These are phyloP conservation scores for Hippocampus kuda DNA, from an alignment of 2,797 vertebrate species.

Conservation along the genomic window DNA sequence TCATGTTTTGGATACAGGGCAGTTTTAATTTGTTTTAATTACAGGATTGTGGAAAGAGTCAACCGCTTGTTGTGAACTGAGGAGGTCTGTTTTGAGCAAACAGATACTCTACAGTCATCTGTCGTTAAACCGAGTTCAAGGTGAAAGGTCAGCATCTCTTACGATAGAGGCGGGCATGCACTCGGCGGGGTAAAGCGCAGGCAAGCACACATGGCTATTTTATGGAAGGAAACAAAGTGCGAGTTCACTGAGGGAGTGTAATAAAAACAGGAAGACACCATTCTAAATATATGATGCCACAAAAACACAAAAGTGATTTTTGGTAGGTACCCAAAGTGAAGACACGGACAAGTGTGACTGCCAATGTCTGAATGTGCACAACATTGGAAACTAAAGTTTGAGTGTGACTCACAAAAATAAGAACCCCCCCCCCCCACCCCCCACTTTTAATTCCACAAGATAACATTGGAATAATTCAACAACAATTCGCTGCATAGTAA, in stretches of 20 bases:
- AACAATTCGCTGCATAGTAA: neutral
- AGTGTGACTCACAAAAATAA: too few species aligned
- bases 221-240: slow-evolving; percentile 37
- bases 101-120: slow-evolving; percentile 23
- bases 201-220: slow-evolving; percentile 25
- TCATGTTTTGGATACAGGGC: slow-evolving; percentile 4
- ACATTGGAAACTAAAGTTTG: too few species aligned
- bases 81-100: neutral
- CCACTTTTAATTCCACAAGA: too few species aligned
- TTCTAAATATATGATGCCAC: slow-evolving; percentile 32
- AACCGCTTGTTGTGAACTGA: slow-evolving; percentile 8
- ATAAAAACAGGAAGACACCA: slow-evolving; percentile 42
- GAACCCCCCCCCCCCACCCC: too few species aligned
- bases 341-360: neutral
- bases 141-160: slow-evolving; percentile 43
- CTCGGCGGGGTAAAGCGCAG: slow-evolving; percentile 14
- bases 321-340: neutral
- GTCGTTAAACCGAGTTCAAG: slow-evolving; percentile 25
- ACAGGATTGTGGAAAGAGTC: slow-evolving; percentile 1
- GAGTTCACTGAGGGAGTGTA: slow-evolving; percentile 24
- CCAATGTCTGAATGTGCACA: neutral
- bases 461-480: neutral
- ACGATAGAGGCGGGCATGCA: slow-evolving; percentile 13
- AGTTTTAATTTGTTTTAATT: slow-evolving; percentile 12
- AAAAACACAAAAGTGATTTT: slow-evolving; percentile 14